These are phyloP conservation scores for Hydrolagus colliei DNA, from an alignment of 2,797 vertebrate genomes.

Conservation along the genomic window DNA sequence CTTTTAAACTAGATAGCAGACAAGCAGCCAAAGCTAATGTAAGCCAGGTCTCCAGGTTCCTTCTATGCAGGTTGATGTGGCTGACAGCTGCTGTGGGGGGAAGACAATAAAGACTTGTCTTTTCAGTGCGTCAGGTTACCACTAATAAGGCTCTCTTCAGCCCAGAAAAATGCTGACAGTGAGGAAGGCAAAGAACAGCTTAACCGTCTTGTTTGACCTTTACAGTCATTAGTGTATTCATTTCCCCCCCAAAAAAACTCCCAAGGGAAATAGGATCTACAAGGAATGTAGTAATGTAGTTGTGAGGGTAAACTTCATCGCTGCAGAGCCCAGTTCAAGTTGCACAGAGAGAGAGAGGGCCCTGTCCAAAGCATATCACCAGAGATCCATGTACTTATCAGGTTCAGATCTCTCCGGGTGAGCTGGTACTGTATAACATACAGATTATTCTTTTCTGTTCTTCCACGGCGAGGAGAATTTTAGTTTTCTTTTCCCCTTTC, in stretches of 20 bases:
- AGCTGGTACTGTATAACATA: too few species aligned
- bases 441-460: too few species aligned
- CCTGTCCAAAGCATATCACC: too few species aligned
- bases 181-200: neutral
- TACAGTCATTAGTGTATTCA: neutral
- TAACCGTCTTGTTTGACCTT: neutral
- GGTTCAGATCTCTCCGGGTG: too few species aligned
- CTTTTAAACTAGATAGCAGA: constrained; percentile 28
- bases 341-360: neutral
- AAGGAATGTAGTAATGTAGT: neutral
- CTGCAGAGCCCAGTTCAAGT: neutral
- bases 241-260: too few species aligned
- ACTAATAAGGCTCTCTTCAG: constrained; percentile 10
- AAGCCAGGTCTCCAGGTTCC: constrained; percentile 17
- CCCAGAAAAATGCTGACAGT: neutral
- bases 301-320: neutral
- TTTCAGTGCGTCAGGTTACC: constrained; percentile 17
- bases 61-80: constrained; percentile 21
- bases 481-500: too few species aligned
- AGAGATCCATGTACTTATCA: too few species aligned
- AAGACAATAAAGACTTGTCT: constrained; percentile 17
- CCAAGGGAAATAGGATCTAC: neutral
- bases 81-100: constrained; percentile 25
- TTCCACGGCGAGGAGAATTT: too few species aligned
- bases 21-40: constrained; percentile 25